phyloP scores from a whole-genome alignment of 2,113 vertebrate genomes.

The Spizaetus ornatus region DNA sequence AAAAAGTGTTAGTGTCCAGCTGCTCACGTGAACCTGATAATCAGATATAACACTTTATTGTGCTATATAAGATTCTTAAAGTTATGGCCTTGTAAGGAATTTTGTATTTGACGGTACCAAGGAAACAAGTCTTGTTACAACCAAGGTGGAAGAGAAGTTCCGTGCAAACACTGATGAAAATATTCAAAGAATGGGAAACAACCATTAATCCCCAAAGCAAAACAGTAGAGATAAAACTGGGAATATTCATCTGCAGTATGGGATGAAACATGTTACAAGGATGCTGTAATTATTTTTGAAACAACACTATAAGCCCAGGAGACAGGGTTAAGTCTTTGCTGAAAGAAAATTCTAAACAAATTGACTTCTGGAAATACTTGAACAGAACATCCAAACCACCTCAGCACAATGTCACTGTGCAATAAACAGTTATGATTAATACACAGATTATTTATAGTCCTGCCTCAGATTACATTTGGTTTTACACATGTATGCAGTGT shows the following conservation, averaged over 20 bases:
- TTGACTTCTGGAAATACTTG: neutral
- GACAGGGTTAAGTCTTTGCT: neutral
- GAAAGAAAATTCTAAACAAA: neutral
- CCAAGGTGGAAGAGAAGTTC: neutral
- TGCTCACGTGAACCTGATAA: neutral
- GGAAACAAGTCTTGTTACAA: neutral
- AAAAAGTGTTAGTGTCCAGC: neutral
- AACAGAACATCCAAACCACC: neutral
- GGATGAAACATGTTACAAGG: neutral
- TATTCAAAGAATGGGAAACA: neutral
- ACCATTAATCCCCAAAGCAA: neutral
- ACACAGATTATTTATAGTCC: neutral
- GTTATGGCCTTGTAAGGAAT: neutral
- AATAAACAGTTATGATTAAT: neutral
- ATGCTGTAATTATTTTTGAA: neutral
- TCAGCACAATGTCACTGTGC: neutral
- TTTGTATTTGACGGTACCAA: neutral
- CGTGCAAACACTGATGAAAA: neutral
- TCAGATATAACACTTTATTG: neutral
- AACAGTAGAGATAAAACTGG: neutral
- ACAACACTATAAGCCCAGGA: neutral
- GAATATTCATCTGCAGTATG: neutral
- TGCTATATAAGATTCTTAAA: neutral
- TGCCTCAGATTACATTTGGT: neutral
- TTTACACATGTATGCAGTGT: neutral